phyloP scores from a whole-genome alignment of 2,113 vertebrate genomes.

The Reinhardtius hippoglossoides region DNA sequence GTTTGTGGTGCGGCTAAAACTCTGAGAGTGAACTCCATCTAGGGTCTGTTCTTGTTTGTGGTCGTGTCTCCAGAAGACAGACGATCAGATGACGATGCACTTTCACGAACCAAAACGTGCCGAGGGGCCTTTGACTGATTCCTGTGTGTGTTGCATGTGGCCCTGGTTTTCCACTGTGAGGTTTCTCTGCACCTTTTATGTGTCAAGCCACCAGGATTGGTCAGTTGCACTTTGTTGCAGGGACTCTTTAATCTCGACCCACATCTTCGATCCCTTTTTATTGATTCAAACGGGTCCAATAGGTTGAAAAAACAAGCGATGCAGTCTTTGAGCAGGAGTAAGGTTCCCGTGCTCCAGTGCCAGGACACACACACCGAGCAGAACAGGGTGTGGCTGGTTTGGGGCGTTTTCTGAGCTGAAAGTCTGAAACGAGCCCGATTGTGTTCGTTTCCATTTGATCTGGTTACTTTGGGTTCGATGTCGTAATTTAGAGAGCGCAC shows the following conservation, averaged over 20 bases:
- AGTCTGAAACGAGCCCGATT: no score
- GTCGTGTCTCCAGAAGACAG: no score
- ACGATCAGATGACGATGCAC: constrained; percentile 19
- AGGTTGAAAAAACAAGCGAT: neutral
- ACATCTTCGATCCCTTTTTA: neutral
- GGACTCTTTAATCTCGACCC: neutral
- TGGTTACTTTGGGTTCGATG: no score
- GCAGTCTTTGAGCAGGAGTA: neutral
- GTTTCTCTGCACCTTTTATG: constrained; percentile 5
- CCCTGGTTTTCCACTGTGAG: neutral
- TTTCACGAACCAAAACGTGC: constrained; percentile 20
- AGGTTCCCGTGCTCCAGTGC: neutral
- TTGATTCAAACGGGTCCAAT: constrained; percentile 1
- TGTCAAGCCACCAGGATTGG: constrained; percentile 14
- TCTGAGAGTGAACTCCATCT: constrained; percentile 27
- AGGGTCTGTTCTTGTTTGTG: constrained; percentile 10
- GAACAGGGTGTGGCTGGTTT: no score
- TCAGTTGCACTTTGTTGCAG: neutral
- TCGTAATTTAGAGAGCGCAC: no score
- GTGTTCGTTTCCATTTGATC: no score
- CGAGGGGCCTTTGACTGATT: neutral
- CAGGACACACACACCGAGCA: no score
- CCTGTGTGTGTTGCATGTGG: neutral
- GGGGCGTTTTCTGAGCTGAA: no score
- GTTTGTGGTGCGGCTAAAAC: constrained; percentile 18